Percentiles rank a stretch among this genome's conserved stretches.
Evolutionary conservation across 2,797 vertebrate genomes (phyloP).

Genomic region (Sitta carolinensis): DNA sequence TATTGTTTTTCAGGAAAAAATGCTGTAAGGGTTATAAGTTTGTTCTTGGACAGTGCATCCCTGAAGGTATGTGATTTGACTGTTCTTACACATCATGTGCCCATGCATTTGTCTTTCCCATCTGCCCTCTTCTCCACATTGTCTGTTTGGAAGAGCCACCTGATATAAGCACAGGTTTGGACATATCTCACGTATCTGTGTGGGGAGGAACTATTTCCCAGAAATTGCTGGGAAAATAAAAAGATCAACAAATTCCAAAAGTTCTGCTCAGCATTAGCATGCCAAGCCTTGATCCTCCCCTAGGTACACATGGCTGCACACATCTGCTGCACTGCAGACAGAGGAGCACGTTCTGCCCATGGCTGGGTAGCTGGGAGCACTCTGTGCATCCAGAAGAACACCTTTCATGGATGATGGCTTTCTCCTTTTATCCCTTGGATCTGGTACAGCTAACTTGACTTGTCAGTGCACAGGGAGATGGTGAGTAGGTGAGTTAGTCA

Average conservation of each 20-base stretch:
- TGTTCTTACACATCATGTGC: not conserved
- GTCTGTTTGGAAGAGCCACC: not conserved
- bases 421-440: not conserved
- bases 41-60: constrained; percentile 97
- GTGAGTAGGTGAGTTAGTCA: not conserved
- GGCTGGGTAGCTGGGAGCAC: fast-evolving
- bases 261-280: not conserved
- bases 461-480: not conserved
- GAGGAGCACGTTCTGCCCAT: not conserved
- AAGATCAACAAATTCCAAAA: not conserved
- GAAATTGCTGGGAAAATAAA: not conserved
- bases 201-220: not conserved
- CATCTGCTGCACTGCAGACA: not conserved
- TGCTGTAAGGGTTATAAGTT: constrained; percentile 98
- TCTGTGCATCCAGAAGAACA: not conserved
- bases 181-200: not conserved
- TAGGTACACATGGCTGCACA: not conserved
- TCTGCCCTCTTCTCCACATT: not conserved
- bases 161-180: not conserved
- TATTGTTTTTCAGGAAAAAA: constrained; percentile 87
- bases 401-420: not conserved
- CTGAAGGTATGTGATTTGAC: constrained; percentile 88
- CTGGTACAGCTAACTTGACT: not conserved
- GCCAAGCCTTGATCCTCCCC: not conserved
- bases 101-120: not conserved